These are phyloP conservation scores for Perca flavescens DNA, from an alignment of 2,113 vertebrate species.

Conservation along the genomic window DNA sequence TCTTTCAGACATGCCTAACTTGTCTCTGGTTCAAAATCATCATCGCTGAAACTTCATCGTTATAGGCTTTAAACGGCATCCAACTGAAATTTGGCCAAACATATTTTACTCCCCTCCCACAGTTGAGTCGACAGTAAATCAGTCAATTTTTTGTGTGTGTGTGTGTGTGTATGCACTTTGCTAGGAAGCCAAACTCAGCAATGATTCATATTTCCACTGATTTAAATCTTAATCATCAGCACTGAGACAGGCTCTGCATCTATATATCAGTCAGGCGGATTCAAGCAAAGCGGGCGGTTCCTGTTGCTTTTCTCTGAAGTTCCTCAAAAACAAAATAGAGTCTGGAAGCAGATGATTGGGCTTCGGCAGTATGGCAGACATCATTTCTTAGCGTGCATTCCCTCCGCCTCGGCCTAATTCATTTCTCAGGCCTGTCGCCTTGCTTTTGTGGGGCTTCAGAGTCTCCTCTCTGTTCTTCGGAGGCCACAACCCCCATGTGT, in stretches of 20 bases:
- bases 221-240: conserved; percentile 60
- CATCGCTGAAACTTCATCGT: conserved; percentile 39
- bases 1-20: conserved; percentile 36
- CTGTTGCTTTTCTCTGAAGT: conserved; percentile 57
- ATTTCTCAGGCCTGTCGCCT: conserved; percentile 79
- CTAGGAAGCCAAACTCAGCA: conserved; percentile 35
- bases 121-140: conserved; percentile 65
- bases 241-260: conserved; percentile 28
- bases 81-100: conserved; percentile 58
- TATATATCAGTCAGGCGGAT: conserved; percentile 57
- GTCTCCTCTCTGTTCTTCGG: conserved; percentile 74
- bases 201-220: conserved; percentile 61
- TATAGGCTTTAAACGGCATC: conserved; percentile 55
- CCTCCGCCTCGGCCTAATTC: conserved; percentile 64
- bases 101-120: conserved; percentile 51
- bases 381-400: conserved; percentile 59
- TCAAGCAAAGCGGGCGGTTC: conserved; percentile 35
- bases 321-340: conserved; percentile 6
- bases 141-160: conserved; percentile 52
- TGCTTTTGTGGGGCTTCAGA: conserved; percentile 72
- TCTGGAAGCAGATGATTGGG: conserved; percentile 63
- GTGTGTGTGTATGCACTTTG: conserved; percentile 6
- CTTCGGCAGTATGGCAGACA: conserved; percentile 47
- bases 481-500: conserved; percentile 64
- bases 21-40: conserved; percentile 40